Evolutionary conservation across 2,888 invertebrate species (phyloP).

Genomic region (Diarsia brunnea): DNA sequence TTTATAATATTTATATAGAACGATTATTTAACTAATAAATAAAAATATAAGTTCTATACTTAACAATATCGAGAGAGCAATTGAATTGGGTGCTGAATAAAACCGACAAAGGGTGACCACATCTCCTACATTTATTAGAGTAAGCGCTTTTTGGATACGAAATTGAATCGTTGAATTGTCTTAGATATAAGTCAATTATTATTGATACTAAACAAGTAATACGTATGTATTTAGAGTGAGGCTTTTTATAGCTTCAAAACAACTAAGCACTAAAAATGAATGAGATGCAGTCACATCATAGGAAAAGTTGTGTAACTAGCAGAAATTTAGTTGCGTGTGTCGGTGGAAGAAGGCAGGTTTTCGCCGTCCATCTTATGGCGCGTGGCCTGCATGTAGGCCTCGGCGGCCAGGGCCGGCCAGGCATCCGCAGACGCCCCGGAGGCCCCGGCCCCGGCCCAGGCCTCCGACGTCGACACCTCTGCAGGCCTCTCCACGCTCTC

Average conservation of each 20-base stretch:
- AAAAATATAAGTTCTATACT: conserved; percentile 23
- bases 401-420: conserved; percentile 84
- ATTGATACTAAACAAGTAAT: neutral
- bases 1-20: conserved; percentile 33
- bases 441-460: conserved; percentile 77
- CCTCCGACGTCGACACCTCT: conserved; percentile 87
- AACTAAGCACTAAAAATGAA: conserved; percentile 8
- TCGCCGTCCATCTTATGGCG: conserved; percentile 88
- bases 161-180: neutral
- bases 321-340: conserved; percentile 83
- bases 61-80: conserved; percentile 21
- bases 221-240: neutral
- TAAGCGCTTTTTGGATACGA: neutral
- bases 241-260: conserved; percentile 2
- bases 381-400: conserved; percentile 84
- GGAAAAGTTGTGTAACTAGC: conserved; percentile 14
- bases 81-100: conserved; percentile 7
- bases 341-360: conserved; percentile 87
- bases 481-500: conserved; percentile 84
- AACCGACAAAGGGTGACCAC: neutral
- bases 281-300: conserved; percentile 9
- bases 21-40: conserved; percentile 41
- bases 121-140: neutral
- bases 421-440: conserved; percentile 75
- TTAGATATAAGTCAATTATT: conserved; percentile 2